Conservation (phyloP, 1,140 invertebrate genomes). For the Panulirus ornatus region DNA sequence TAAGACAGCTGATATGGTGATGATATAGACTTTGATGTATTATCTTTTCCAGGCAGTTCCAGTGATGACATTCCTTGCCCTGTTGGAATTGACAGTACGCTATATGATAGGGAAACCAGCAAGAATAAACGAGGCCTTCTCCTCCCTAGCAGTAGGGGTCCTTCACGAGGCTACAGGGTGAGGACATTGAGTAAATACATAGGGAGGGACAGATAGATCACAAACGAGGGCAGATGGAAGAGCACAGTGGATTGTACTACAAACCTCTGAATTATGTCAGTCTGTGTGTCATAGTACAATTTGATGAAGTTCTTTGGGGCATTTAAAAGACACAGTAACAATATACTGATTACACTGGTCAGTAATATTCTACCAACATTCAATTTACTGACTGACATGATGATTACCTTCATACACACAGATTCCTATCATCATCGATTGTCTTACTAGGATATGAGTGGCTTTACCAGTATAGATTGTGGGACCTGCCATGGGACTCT, state of each 20-base stretch:
- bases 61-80: not conserved
- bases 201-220: no score
- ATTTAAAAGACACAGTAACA: no score
- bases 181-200: no score
- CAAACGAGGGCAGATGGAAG: no score
- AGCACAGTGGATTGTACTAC: no score
- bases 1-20: not conserved
- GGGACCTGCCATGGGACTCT: constrained; percentile 78
- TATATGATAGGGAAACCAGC: constrained; percentile 81
- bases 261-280: no score
- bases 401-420: no score
- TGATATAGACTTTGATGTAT: no score
- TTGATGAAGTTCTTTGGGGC: no score
- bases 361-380: not conserved
- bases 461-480: constrained; percentile 77
- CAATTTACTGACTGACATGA: not conserved
- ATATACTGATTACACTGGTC: not conserved
- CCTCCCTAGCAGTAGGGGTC: constrained; percentile 80
- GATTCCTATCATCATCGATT: not conserved
- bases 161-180: constrained; percentile 80
- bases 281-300: no score
- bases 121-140: constrained; percentile 77
- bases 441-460: constrained; percentile 39
- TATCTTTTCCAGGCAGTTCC: constrained; percentile 3
- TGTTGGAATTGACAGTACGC: constrained; percentile 62